Percentiles rank a stretch among this genome's conserved stretches.
phyloP scores from a whole-genome alignment of 2,113 vertebrate species.

The Girardinichthys multiradiatus region DNA sequence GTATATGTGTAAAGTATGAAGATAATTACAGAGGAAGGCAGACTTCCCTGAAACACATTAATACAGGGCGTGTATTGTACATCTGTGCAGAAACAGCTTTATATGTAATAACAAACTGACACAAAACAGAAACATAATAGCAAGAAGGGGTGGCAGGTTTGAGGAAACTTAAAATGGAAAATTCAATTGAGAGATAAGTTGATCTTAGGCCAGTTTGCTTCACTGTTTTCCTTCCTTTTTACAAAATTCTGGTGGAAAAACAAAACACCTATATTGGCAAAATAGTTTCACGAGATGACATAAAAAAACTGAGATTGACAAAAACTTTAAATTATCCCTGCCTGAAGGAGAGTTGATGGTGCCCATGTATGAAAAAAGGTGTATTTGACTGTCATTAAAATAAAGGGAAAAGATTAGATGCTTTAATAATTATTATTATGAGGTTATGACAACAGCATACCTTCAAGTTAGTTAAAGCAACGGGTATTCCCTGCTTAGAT shows the following conservation, averaged over 20 bases:
- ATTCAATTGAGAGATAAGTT: neutral
- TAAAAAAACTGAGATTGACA: too few relatives aligned
- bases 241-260: slow-evolving; percentile 31
- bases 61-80: slow-evolving; percentile 63
- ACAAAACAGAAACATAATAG: slow-evolving; percentile 73
- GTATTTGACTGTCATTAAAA: slow-evolving; percentile 22
- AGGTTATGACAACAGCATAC: too few relatives aligned
- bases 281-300: too few relatives aligned
- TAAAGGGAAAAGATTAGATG: slow-evolving; percentile 23
- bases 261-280: slow-evolving; percentile 24
- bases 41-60: slow-evolving; percentile 57
- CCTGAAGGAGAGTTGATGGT: slow-evolving; percentile 10
- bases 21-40: slow-evolving; percentile 59
- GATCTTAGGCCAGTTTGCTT: slow-evolving; percentile 16
- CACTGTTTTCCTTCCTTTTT: slow-evolving; percentile 22
- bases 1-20: slow-evolving; percentile 2
- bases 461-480: too few relatives aligned
- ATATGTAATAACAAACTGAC: slow-evolving; percentile 69
- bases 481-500: too few relatives aligned
- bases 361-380: neutral
- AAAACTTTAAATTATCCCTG: slow-evolving; percentile 5
- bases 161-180: slow-evolving; percentile 40
- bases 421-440: slow-evolving; percentile 16
- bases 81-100: slow-evolving; percentile 52
- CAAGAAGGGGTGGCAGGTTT: slow-evolving; percentile 29